These are phyloP conservation scores for Cantharis lateralis DNA, from an alignment of 2,888 invertebrate genomes.

Conservation along the genomic window DNA sequence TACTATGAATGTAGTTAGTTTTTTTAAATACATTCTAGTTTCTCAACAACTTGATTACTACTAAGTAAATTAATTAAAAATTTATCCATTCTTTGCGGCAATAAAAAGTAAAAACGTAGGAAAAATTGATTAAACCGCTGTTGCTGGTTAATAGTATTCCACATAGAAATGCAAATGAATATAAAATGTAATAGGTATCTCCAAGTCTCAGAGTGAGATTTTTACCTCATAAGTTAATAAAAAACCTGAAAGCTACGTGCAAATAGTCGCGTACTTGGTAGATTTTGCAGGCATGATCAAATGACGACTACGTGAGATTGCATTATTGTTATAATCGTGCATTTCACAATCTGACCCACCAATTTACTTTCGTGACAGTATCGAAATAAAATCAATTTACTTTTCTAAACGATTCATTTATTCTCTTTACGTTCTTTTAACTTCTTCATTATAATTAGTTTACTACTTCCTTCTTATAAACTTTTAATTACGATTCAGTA, in stretches of 20 bases:
- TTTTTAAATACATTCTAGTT: not conserved
- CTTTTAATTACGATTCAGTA: not conserved
- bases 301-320: constrained; percentile 11
- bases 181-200: not conserved
- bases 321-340: not conserved
- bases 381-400: not conserved
- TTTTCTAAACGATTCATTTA: not conserved
- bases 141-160: not conserved
- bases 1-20: not conserved
- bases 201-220: not conserved
- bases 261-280: constrained; percentile 19
- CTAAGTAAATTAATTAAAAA: not conserved
- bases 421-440: not conserved
- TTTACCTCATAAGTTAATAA: not conserved
- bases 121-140: not conserved
- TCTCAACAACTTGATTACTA: not conserved
- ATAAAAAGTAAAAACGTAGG: not conserved
- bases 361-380: constrained; percentile 7
- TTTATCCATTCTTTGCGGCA: not conserved
- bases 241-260: constrained; percentile 25
- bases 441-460: not conserved
- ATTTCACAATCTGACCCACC: not conserved
- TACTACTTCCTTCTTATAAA: not conserved
- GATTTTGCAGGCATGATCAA: constrained; percentile 12
- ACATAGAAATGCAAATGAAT: not conserved